Conservation (phyloP, 2,113 vertebrate genomes). For the Cervus canadensis region DNA sequence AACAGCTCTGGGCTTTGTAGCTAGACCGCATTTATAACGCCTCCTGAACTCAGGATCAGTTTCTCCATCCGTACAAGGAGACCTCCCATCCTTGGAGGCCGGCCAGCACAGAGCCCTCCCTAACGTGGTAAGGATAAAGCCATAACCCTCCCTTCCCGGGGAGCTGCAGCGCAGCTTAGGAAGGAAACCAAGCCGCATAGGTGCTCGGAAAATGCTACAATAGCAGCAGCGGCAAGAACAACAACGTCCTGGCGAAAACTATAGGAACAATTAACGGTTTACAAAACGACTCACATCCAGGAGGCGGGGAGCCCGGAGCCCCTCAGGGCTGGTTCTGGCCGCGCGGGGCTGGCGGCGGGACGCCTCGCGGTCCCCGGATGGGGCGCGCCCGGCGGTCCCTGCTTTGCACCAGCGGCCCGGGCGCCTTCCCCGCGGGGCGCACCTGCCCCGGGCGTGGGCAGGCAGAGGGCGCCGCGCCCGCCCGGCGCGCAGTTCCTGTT, state of each 20-base stretch:
- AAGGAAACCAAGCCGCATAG: background rate
- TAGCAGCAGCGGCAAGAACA: background rate
- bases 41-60: background rate
- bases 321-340: rapidly evolving
- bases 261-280: background rate
- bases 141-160: background rate
- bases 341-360: background rate
- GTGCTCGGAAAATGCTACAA: background rate
- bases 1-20: background rate
- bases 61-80: background rate
- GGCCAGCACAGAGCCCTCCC: background rate
- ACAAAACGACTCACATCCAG: background rate
- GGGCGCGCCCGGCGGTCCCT: background rate
- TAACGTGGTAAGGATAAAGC: background rate
- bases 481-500: background rate
- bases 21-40: rapidly evolving
- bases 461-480: background rate
- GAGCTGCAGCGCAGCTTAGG: background rate
- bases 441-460: background rate
- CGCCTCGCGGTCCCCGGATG: background rate
- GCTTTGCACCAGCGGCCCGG: background rate
- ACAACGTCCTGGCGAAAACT: background rate
- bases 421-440: background rate
- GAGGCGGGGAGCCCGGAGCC: too few relatives aligned
- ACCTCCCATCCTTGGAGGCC: background rate